These are phyloP conservation scores for Fragum sueziense DNA, from an alignment of 2,888 invertebrate genomes.

Conservation along the genomic window DNA sequence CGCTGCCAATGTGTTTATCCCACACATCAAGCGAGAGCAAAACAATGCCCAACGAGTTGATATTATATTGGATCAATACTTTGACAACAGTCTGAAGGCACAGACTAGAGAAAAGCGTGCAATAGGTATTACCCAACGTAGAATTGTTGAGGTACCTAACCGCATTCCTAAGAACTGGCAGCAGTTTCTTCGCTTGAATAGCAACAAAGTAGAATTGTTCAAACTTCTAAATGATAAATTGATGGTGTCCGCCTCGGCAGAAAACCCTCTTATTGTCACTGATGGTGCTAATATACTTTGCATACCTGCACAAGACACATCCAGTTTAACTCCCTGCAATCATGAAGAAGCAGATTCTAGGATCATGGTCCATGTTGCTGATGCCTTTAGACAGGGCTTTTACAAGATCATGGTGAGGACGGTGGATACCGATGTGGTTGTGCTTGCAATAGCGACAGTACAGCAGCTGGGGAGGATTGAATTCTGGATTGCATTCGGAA, in stretches of 20 bases:
- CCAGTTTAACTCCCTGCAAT: slow-evolving; percentile 16
- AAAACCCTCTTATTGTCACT: background rate
- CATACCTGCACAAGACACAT: background rate
- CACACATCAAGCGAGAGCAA: slow-evolving; percentile 45
- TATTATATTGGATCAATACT: slow-evolving; percentile 55
- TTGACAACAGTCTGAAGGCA: slow-evolving; percentile 52
- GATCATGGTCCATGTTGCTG: background rate
- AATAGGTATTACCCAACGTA: slow-evolving; percentile 49
- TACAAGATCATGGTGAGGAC: slow-evolving; percentile 11
- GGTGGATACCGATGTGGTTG: slow-evolving; percentile 24
- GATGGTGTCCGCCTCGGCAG: no score
- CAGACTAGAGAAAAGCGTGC: slow-evolving; percentile 52
- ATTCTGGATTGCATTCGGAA: slow-evolving; percentile 58
- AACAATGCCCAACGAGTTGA: slow-evolving; percentile 43
- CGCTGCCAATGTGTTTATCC: slow-evolving; percentile 26
- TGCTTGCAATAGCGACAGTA: slow-evolving; percentile 13
- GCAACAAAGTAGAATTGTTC: slow-evolving; percentile 59
- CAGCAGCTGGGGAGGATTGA: slow-evolving; percentile 27
- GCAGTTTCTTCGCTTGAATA: slow-evolving; percentile 36
- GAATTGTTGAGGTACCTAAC: slow-evolving; percentile 31
- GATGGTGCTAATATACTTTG: background rate
- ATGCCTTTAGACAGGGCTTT: background rate
- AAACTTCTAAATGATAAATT: no score
- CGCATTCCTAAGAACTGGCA: slow-evolving; percentile 45
- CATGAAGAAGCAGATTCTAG: slow-evolving; percentile 36